Evolutionary conservation across 1,140 invertebrate species (phyloP).

Genomic region (Medauroidea extradentata): DNA sequence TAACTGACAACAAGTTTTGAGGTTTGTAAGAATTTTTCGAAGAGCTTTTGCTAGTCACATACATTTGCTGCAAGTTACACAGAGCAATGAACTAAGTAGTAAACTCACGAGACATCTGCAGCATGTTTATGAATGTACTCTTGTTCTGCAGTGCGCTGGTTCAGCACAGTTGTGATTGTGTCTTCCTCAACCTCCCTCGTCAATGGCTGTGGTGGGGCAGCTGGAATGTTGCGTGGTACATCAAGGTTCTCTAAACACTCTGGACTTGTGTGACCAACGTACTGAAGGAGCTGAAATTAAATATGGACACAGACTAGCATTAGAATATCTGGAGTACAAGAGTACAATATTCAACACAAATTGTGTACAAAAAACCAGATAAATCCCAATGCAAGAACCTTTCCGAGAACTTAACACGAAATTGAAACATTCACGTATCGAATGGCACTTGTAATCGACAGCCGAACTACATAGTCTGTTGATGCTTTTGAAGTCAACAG

Average conservation of each 20-base stretch:
- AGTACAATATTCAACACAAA: no score
- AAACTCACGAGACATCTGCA: conserved; percentile 27
- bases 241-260: conserved; percentile 76
- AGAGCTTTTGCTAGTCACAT: no score
- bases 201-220: conserved; percentile 55
- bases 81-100: no score
- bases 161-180: conserved; percentile 76
- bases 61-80: no score
- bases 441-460: no score
- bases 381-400: neutral
- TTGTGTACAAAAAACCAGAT: no score
- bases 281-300: conserved; percentile 68
- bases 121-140: conserved; percentile 54
- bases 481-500: no score
- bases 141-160: conserved; percentile 71
- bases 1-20: no score
- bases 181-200: conserved; percentile 70
- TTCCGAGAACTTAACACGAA: neutral
- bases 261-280: conserved; percentile 87
- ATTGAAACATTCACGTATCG: no score
- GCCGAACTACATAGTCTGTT: no score
- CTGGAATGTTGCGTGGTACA: conserved; percentile 64
- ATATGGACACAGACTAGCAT: conserved; percentile 2
- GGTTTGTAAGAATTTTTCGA: no score
- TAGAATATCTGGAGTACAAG: no score